Conservation (phyloP, 2,113 vertebrate genomes). For the Hippoglossus stenolepis region DNA sequence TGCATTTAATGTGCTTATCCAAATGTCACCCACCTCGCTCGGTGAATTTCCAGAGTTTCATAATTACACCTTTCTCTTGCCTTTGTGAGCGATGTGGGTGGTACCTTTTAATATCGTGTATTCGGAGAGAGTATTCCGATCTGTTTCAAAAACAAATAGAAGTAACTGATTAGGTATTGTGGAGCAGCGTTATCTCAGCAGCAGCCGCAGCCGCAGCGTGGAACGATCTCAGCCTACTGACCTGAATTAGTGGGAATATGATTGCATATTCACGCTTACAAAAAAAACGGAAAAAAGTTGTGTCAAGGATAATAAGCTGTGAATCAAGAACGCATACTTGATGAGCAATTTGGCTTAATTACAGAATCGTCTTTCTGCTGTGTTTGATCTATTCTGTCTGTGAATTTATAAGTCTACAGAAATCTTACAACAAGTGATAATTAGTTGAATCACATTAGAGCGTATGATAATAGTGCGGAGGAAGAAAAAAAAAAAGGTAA, state of each 20-base stretch:
- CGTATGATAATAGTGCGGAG: slow-evolving; percentile 30
- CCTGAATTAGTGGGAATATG: slow-evolving; percentile 56
- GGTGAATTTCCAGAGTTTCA: slow-evolving; percentile 5
- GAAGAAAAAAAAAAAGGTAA: slow-evolving; percentile 56
- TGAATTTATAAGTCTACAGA: slow-evolving; percentile 57
- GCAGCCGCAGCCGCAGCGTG: slow-evolving; percentile 14
- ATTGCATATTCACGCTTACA: slow-evolving; percentile 57
- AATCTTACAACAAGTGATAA: slow-evolving; percentile 61
- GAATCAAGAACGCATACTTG: slow-evolving; percentile 41
- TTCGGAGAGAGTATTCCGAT: slow-evolving; percentile 9
- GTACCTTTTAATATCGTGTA: slow-evolving; percentile 22
- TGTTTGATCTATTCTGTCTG: slow-evolving; percentile 67
- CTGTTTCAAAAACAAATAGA: slow-evolving; percentile 19
- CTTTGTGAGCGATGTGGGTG: slow-evolving; percentile 21
- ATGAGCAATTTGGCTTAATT: slow-evolving; percentile 68
- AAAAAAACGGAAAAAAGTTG: slow-evolving; percentile 9
- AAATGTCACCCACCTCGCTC: slow-evolving; percentile 33
- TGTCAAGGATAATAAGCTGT: slow-evolving; percentile 54
- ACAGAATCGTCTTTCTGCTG: slow-evolving; percentile 43
- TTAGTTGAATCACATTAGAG: slow-evolving; percentile 65
- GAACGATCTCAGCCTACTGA: slow-evolving; percentile 60
- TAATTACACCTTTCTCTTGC: slow-evolving; percentile 8
- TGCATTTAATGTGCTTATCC: not conserved
- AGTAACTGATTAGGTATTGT: slow-evolving; percentile 43
- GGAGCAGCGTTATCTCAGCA: slow-evolving; percentile 30